These are phyloP conservation scores for Drosophila neotestacea DNA, from an alignment of 2,888 invertebrate genomes.

Conservation along the genomic window DNA sequence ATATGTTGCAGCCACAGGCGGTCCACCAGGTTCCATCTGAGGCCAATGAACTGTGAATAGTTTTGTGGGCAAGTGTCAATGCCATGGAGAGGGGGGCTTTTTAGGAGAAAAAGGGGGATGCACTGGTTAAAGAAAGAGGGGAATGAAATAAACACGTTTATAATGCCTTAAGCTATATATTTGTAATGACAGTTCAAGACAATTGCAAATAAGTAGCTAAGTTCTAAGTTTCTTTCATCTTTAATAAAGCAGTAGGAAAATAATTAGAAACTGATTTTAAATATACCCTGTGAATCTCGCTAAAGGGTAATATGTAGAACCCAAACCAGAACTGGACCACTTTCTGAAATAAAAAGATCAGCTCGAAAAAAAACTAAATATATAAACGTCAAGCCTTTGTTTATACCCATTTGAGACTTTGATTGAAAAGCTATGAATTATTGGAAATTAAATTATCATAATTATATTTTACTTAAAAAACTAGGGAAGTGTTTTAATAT, in stretches of 20 bases:
- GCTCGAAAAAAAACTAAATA: too few relatives aligned
- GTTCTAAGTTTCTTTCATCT: constrained; percentile 9
- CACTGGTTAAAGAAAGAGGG: too few relatives aligned
- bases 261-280: not conserved
- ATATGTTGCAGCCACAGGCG: constrained; percentile 73
- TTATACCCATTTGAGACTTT: too few relatives aligned
- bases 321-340: too few relatives aligned
- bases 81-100: not conserved
- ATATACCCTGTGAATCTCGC: not conserved
- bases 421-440: too few relatives aligned
- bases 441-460: too few relatives aligned
- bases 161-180: not conserved
- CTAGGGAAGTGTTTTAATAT: too few relatives aligned
- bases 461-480: too few relatives aligned
- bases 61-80: constrained; percentile 54
- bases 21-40: constrained; percentile 29
- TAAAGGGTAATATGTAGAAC: not conserved
- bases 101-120: not conserved
- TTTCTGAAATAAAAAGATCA: too few relatives aligned
- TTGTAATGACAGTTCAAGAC: constrained; percentile 11
- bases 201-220: constrained; percentile 4
- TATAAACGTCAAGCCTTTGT: too few relatives aligned
- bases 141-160: not conserved
- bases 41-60: constrained; percentile 69
- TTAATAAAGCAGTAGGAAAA: not conserved